Evolutionary conservation across 2,888 invertebrate genomes (phyloP), one percentile per base, ranked within the genome.

Genomic region (Diaperis boleti): DNA sequence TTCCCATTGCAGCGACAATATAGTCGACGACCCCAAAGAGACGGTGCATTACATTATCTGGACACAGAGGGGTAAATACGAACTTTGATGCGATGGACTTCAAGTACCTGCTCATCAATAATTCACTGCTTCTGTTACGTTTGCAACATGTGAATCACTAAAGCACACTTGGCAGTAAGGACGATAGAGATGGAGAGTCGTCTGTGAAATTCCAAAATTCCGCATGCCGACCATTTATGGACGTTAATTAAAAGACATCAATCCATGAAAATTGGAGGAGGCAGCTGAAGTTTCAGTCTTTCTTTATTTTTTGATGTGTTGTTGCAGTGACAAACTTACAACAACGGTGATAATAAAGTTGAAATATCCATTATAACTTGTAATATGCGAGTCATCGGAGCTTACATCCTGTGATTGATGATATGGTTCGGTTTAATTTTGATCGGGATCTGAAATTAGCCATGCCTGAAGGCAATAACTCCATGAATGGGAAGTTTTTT

Each of bases 61-160:
- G 69, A 68, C 69, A 71, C 37, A 41, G 59, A 52, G 54, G 63
- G 63, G 29, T 31, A 55, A 61, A 61, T 41, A 17, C 54, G 55
- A 55, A 55, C 55, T 55, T 55, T 55, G 59, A 59, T 73, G 74
- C 74, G 71, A 72, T 74, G 74, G 73, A 69, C 75, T 75, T 72
- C 74, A 78, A 80, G 79, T 80, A 79, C 80, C 79, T 79, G 78
- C 77, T 79, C 80, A 80, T 79, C 77, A 79, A 79, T 80, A 80
- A 79, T 80, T 76, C 77, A 80, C 78, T 73, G 74, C 72, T 73
- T 80, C 77, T 76, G 78, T 75, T 78, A 76, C 76, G 76, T 76
- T 77, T 76, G 71, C 73, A 72, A 75, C 75, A 76, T 76, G 76
- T 79, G 79, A 76, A 73, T 76, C 75, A 76, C 73, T 42, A 44